These are phyloP conservation scores for Asbolus verrucosus DNA, from an alignment of 1,140 invertebrate genomes.

Conservation along the genomic window DNA sequence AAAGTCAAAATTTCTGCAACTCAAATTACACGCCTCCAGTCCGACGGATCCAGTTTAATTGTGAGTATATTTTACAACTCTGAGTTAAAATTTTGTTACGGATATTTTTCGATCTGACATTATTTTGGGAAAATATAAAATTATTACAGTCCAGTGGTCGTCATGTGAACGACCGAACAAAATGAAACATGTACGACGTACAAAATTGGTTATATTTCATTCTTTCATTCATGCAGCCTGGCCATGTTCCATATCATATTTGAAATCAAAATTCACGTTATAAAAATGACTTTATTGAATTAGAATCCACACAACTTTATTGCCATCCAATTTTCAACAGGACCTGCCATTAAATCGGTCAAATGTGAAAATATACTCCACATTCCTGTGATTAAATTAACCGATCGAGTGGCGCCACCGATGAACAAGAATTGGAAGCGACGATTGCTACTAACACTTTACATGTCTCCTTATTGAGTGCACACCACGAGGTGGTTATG, in stretches of 20 bases:
- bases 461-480: background rate
- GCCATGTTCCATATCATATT: background rate
- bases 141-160: too few species aligned
- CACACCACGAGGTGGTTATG: conserved; percentile 9
- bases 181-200: conserved; percentile 1
- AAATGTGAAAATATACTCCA: conserved; percentile 11
- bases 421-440: background rate
- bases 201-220: conserved; percentile 17
- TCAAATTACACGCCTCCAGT: too few species aligned
- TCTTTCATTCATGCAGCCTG: background rate
- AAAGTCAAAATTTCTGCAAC: too few species aligned
- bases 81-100: too few species aligned
- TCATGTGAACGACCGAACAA: conserved; percentile 3
- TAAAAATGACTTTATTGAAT: conserved; percentile 14
- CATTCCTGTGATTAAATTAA: conserved; percentile 4
- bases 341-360: background rate
- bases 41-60: too few species aligned
- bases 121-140: too few species aligned
- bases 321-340: background rate
- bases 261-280: conserved; percentile 4
- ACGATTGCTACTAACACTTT: too few species aligned
- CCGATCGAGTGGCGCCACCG: background rate
- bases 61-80: too few species aligned
- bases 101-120: too few species aligned
- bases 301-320: conserved; percentile 2